Base-by-base conservation (phyloP, 2,888 invertebrate species). In the Shargacucullia verbasci region DNA sequence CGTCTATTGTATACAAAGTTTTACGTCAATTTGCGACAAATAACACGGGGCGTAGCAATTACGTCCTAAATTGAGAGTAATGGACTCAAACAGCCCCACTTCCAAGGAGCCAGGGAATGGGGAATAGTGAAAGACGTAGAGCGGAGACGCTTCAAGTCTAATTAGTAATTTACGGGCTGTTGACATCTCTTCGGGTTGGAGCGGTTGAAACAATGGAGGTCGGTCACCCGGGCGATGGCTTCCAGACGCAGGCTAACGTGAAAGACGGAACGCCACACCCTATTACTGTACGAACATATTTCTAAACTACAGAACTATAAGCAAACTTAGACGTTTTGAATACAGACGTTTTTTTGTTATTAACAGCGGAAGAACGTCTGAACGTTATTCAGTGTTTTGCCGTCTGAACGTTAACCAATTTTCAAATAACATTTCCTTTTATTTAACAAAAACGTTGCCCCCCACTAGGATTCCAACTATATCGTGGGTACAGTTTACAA, bases 111-210 rank as follows among this genome's bases (percentile, higher is more conserved):
- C 55, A n/a, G 40, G 35, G 31, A 44, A 45, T 35, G 41, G 43
- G 46, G 47, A 50, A 56, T 54, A 52, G 48, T 59, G 48, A 59
- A 54, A 58, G 66, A 59, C 66, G 58, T 63, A 64, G 59, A 74
- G 55, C 78, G 68, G 47, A 58, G 59, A 56, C 67, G 67, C 73
- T 70, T 74, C 72, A 57, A 58, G 61, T 72, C 72, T 68, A 77
- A 82, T 82, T 78, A 79, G 66, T 76, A 76, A 82, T 80, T 78
- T 74, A 78, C 73, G 55, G 79, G 73, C 59, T 79, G 82, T 74
- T 80, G 83, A 82, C 80, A 73, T 75, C 70, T 72, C 63, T 66
- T 52, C 38, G 47, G 57, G 58, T 49, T 48, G 48, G 33, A 65
- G 43, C 54, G 60, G 50, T 34, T 61, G 43, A 45, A 64, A 73